phyloP scores from a whole-genome alignment of 2,888 invertebrate genomes.

The Hirtodrosophila cameraria region DNA sequence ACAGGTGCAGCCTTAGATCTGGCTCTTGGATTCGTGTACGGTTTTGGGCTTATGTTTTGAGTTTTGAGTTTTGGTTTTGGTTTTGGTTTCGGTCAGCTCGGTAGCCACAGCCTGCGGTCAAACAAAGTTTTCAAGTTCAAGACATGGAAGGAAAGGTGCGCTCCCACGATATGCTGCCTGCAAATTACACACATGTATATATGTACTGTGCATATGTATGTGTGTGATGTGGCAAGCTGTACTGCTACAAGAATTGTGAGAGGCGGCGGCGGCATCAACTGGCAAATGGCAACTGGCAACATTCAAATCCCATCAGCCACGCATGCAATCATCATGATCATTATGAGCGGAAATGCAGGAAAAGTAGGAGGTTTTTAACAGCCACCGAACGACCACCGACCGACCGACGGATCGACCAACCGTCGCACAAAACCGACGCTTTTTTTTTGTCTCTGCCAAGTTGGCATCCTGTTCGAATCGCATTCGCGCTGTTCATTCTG shows the following conservation, averaged over 20 bases:
- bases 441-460: slow-evolving; percentile 53
- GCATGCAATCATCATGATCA: slow-evolving; percentile 81
- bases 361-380: slow-evolving; percentile 81
- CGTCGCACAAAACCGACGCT: slow-evolving; percentile 24
- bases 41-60: background rate
- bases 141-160: slow-evolving; percentile 65
- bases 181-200: slow-evolving; percentile 58
- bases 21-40: slow-evolving; percentile 2
- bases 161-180: slow-evolving; percentile 73
- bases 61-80: slow-evolving; percentile 2
- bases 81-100: slow-evolving; percentile 25
- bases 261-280: slow-evolving; percentile 48
- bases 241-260: slow-evolving; percentile 33
- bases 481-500: slow-evolving; percentile 68
- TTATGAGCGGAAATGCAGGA: slow-evolving; percentile 80
- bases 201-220: slow-evolving; percentile 7
- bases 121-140: slow-evolving; percentile 47
- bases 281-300: slow-evolving; percentile 61
- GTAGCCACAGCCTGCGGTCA: slow-evolving; percentile 63
- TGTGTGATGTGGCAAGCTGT: slow-evolving; percentile 25
- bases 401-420: slow-evolving; percentile 16
- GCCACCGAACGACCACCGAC: slow-evolving; percentile 65
- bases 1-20: slow-evolving; percentile 64
- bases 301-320: slow-evolving; percentile 80
- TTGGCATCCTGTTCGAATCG: slow-evolving; percentile 68